Evolutionary conservation across 1,140 invertebrate species (phyloP), one percentile per base, ranked within the genome.

Genomic region (Diorhabda elongata): DNA sequence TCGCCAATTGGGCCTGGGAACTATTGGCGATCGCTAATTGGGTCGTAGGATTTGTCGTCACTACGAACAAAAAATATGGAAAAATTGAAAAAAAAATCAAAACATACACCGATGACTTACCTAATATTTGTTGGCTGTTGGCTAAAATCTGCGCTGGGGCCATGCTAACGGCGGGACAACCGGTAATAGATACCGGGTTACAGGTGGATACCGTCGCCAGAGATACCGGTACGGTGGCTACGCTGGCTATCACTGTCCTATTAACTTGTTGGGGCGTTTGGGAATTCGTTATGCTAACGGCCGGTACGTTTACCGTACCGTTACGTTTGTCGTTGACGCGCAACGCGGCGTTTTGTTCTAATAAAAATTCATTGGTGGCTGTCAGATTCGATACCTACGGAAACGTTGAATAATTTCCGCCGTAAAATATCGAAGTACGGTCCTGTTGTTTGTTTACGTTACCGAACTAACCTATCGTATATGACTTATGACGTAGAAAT

Each of bases 291-390:
- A 87, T 84, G 2, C 85, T 87, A 3, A 87, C 85, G 8, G 86
- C 84, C 5, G 86, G 86, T 2, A 87, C 83, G 26, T 84, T 85
- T 1, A 87, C 86, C 6, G 85, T 81, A 43, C 81, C 77, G 65
- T 80, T 85, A 44, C 83, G 79, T 69, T 88, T 87, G 69, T 87
- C 88, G 44, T 86, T 86, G 68, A 92, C 85, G 61, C 91, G 83
- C 65, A 92, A 81, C 61, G 91, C 88, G 6, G 91, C 91, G 80
- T 93, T 94, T 82, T 94, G 91, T 73, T 92, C 90, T 61, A 93
- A 77, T 0, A 94, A 83, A 78, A 92, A 92, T 78, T 93, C 91
- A 79, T 93, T 93, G 3, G 91, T 91, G 4, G 91, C 90, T n/a
- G 88, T 89, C 60, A 92, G 78, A 77, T 91, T 90, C 44, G 85